Evolutionary conservation across 2,797 vertebrate species (phyloP), one percentile per base, ranked within the genome.

Genomic region (Enteromius argenteus): DNA sequence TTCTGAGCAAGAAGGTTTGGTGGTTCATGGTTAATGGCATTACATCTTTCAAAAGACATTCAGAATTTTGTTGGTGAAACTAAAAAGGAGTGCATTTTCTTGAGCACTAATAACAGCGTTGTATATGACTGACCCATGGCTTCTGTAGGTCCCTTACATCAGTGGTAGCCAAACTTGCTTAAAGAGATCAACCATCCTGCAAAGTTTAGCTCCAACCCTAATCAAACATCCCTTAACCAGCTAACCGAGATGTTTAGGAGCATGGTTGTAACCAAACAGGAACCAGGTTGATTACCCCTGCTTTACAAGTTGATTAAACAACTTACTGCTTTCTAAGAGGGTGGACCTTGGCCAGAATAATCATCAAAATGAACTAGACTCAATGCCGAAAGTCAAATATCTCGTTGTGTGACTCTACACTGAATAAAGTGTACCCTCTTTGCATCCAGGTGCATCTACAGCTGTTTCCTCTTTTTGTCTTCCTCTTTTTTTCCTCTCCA

Each of bases 401-500:
- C 42, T 53, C 21, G 9, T 10, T 64, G 11, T 3, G 27, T 44
- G 56, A 73, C 17, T 56, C 14, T 21, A 56, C 37, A 69, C 3
- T 56, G 62, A 44, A 35, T 21, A 23, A 42, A 46, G n/a, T 66
- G 15, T 8, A 49, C 30, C 42, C 42, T 44, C 27, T 13, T 30
- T 60, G 58, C 19, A 3, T 19, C 15, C 35, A 44, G 32, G 9
- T 44, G 68, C 37, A 17, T 30, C 76, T 44, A 23, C 49, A 30
- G 35, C 30, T 27, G 35, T 49, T 32, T 62, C 23, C 17, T 46
- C 53, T 76, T 72, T 62, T 23, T 1, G 13, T 10, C 13, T 23
- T 71, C 51, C 27, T 75, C 14, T 83, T 46, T 37, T 58, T 60
- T 53, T 8, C n/a, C 44, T 46, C 62, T 69, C 56, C 42, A 44